Evolutionary conservation across 2,888 invertebrate species (phyloP).

Genomic region (Geophilus truncorum): DNA sequence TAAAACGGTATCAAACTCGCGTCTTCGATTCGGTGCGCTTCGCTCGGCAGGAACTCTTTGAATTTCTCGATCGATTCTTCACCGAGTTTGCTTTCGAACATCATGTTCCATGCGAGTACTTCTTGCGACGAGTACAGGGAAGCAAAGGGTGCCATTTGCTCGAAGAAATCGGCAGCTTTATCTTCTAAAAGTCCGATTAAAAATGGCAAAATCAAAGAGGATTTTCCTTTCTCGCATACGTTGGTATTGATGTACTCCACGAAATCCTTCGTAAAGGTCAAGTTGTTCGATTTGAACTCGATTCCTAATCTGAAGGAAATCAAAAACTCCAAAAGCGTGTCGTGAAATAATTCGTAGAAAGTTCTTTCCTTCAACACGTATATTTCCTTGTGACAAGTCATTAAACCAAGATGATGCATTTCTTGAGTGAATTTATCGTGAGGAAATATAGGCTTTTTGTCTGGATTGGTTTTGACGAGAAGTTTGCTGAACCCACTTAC

Average conservation of each 20-base stretch:
- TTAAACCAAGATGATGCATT: neutral
- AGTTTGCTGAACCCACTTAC: neutral
- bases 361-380: neutral
- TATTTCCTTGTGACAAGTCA: neutral
- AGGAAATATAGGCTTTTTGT: neutral
- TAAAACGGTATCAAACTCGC: neutral
- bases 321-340: neutral
- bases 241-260: neutral
- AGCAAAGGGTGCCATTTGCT: neutral
- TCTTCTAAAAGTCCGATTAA: neutral
- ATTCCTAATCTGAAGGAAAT: neutral
- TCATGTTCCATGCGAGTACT: neutral
- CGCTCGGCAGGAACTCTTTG: neutral
- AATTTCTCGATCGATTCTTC: neutral
- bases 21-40: neutral
- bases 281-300: neutral
- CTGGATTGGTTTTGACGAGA: neutral
- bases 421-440: neutral
- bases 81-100: neutral
- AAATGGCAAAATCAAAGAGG: neutral
- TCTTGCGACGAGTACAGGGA: neutral
- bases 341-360: neutral
- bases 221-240: neutral
- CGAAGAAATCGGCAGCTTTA: neutral
- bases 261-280: neutral